A percentile compares a stretch with the other conserved stretches of the same genome.
These are phyloP conservation scores for Drosophila obscura DNA, from an alignment of 1,140 invertebrate genomes.

Conservation along the genomic window DNA sequence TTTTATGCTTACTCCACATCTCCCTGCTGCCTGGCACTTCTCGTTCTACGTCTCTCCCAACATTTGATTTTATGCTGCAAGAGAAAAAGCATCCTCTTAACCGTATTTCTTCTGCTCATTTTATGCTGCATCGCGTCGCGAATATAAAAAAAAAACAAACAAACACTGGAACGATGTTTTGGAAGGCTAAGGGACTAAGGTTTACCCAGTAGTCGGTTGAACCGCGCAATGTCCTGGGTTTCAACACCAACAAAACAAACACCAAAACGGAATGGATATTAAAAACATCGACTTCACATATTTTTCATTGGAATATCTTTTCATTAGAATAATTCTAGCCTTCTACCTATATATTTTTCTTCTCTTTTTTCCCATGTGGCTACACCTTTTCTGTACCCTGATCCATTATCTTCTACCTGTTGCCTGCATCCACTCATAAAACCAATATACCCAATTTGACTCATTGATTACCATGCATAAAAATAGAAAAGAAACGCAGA, in stretches of 20 bases:
- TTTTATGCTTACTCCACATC: slow-evolving; percentile 61
- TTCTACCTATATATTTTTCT: too few species aligned
- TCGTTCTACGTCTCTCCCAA: slow-evolving; percentile 1
- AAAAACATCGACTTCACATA: too few species aligned
- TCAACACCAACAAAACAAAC: too few species aligned
- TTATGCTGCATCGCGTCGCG: slow-evolving; percentile 63
- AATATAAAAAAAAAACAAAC: slow-evolving; percentile 58
- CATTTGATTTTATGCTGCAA: slow-evolving; percentile 49
- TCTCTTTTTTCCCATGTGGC: too few species aligned
- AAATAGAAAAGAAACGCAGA: slow-evolving; percentile 54
- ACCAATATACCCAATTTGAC: slow-evolving; percentile 1
- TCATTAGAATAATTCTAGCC: too few species aligned
- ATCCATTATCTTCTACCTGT: too few species aligned
- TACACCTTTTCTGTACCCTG: too few species aligned
- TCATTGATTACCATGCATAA: neutral
- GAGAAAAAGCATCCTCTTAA: slow-evolving; percentile 29
- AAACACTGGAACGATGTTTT: neutral
- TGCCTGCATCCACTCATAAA: too few species aligned
- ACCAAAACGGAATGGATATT: too few species aligned
- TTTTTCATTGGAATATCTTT: too few species aligned
- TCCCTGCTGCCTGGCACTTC: slow-evolving; percentile 23
- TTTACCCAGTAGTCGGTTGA: neutral
- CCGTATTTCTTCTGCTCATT: slow-evolving; percentile 54
- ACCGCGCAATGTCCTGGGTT: neutral
- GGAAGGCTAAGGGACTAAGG: neutral